Conservation (phyloP, 1,140 invertebrate species). For the Calliphora vicina region DNA sequence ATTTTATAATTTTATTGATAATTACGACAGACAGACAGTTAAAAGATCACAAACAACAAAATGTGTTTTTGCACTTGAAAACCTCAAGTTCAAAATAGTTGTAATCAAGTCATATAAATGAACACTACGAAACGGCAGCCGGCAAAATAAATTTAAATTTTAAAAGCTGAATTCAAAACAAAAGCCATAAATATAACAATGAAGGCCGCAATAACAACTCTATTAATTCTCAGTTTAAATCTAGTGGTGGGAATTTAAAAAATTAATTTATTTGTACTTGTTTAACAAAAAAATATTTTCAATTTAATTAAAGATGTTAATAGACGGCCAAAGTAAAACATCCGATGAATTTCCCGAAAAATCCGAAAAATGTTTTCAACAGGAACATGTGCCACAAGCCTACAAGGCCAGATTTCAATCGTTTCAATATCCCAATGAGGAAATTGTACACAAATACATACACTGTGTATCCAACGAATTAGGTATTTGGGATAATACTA, state of each 20-base stretch:
- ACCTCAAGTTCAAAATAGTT: not conserved
- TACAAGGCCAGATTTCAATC: slow-evolving; percentile 22
- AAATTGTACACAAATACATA: slow-evolving; percentile 33
- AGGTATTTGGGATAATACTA: slow-evolving; percentile 36
- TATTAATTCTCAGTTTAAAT: not conserved
- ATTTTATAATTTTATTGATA: not conserved
- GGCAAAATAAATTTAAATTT: not conserved
- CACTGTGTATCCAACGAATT: slow-evolving; percentile 29
- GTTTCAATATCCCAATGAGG: slow-evolving; percentile 38
- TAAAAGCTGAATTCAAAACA: no score
- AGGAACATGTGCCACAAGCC: not conserved
- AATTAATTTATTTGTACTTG: no score
- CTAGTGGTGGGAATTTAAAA: not conserved
- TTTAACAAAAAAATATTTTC: not conserved
- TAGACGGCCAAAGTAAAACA: not conserved
- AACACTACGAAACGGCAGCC: not conserved
- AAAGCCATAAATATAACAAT: not conserved
- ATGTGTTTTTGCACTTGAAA: not conserved
- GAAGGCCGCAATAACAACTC: not conserved
- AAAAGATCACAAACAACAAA: not conserved
- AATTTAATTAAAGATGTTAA: not conserved
- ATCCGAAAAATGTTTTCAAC: slow-evolving; percentile 27
- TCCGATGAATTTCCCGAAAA: slow-evolving; percentile 36
- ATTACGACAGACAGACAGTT: no score
- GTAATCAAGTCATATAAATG: not conserved